phyloP scores from a whole-genome alignment of 2,888 invertebrate genomes.

The Eudemis profundana region DNA sequence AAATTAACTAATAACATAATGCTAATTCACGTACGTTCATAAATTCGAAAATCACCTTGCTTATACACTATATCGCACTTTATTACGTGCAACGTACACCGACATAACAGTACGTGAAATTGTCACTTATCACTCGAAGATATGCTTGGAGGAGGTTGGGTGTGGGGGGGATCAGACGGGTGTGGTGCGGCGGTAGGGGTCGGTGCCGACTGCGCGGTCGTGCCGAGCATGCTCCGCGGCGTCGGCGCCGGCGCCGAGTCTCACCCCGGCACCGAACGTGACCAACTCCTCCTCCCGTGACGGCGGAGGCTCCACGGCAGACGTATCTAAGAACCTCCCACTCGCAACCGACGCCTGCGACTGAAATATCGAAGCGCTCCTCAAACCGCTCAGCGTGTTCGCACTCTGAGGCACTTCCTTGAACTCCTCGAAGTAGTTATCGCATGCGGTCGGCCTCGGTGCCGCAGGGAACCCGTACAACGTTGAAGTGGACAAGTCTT shows the following conservation, averaged over 20 bases:
- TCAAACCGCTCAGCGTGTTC: slow-evolving; percentile 77
- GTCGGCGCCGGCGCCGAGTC: slow-evolving; percentile 63
- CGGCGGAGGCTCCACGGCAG: slow-evolving; percentile 87
- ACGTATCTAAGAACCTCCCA: slow-evolving; percentile 88
- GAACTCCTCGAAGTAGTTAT: slow-evolving; percentile 85
- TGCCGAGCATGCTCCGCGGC: slow-evolving; percentile 79
- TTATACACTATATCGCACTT: slow-evolving; percentile 37
- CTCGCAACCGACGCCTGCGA: slow-evolving; percentile 87
- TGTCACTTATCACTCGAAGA: slow-evolving; percentile 80
- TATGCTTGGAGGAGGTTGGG: slow-evolving; percentile 75
- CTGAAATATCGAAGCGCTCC: slow-evolving; percentile 81
- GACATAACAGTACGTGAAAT: slow-evolving; percentile 65
- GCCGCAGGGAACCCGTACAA: slow-evolving; percentile 88
- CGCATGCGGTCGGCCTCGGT: slow-evolving; percentile 86
- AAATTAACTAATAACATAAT: slow-evolving; percentile 69
- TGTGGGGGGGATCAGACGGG: slow-evolving; percentile 79
- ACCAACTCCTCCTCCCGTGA: slow-evolving; percentile 89
- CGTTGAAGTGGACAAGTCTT: slow-evolving; percentile 84
- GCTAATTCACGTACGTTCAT: slow-evolving; percentile 71
- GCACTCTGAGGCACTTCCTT: slow-evolving; percentile 84
- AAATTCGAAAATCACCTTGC: slow-evolving; percentile 73
- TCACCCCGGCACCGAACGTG: slow-evolving; percentile 88
- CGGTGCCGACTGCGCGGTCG: slow-evolving; percentile 81
- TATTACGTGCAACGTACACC: slow-evolving; percentile 40
- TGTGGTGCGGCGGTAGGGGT: slow-evolving; percentile 85